A percentile compares a stretch with the other conserved stretches of the same genome.
Conservation (phyloP, 2,888 invertebrate genomes). For the Nemapogon koenigi region DNA sequence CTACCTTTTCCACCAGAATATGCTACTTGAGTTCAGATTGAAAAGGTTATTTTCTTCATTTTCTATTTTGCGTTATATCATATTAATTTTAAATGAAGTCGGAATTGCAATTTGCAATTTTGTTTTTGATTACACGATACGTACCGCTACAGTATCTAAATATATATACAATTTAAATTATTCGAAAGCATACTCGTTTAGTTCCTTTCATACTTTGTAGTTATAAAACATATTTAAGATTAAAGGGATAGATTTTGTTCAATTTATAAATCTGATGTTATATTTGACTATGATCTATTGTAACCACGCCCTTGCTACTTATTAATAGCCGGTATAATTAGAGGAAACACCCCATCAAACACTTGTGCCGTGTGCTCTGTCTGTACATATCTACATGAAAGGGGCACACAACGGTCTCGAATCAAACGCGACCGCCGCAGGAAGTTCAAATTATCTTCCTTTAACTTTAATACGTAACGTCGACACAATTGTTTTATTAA, state of each 20-base stretch:
- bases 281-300: constrained; percentile 36
- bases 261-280: neutral
- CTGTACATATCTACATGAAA: constrained; percentile 31
- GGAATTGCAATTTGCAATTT: too few relatives aligned
- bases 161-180: too few relatives aligned
- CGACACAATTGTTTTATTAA: constrained; percentile 62
- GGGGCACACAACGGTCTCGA: constrained; percentile 45
- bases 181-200: too few relatives aligned
- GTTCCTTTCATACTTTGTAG: neutral
- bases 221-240: constrained; percentile 1
- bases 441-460: constrained; percentile 62
- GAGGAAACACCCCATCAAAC: constrained; percentile 57
- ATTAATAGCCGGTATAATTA: constrained; percentile 61
- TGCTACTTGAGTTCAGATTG: neutral
- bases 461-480: constrained; percentile 55
- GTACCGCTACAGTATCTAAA: too few relatives aligned
- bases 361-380: constrained; percentile 30
- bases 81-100: neutral
- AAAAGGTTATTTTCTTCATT: neutral
- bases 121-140: too few relatives aligned
- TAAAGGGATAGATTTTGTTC: neutral
- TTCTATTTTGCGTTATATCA: neutral
- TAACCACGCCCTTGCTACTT: constrained; percentile 32
- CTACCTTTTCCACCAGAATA: neutral
- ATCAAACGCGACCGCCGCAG: constrained; percentile 40